Percentiles rank a stretch among this genome's conserved stretches.
Evolutionary conservation across 2,113 vertebrate genomes (phyloP).

Genomic region (Mustela nigripes): DNA sequence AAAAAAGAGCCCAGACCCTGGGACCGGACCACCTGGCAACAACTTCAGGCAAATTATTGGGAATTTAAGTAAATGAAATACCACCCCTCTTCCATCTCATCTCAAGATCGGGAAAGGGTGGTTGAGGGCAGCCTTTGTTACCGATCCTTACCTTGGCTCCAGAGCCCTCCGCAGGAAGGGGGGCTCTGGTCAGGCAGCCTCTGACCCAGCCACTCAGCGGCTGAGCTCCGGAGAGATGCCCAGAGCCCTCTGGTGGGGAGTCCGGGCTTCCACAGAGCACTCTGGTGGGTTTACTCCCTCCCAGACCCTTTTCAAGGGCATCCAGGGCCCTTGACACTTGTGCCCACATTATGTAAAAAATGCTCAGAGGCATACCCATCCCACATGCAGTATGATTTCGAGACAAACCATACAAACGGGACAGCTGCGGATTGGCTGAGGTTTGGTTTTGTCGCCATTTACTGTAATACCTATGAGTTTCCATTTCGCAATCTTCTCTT

Average conservation of each 20-base stretch:
- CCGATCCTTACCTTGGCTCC: background rate
- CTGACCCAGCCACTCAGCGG: background rate
- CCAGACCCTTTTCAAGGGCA: background rate
- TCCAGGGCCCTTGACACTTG: background rate
- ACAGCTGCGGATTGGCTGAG: background rate
- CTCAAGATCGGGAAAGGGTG: background rate
- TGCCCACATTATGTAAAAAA: background rate
- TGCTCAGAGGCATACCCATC: background rate
- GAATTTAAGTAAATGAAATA: background rate
- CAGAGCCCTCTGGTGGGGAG: constrained; percentile 15
- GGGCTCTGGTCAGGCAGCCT: background rate
- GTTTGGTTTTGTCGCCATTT: constrained; percentile 12
- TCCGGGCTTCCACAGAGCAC: background rate
- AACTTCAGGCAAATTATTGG: background rate
- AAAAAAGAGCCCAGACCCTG: background rate
- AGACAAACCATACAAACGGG: background rate
- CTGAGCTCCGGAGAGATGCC: background rate
- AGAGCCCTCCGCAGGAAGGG: background rate
- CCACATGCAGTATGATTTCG: background rate
- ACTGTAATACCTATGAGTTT: background rate
- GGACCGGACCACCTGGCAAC: background rate
- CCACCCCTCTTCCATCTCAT: background rate
- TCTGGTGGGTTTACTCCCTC: background rate
- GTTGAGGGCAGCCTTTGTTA: background rate
- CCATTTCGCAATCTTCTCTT: background rate